Base-by-base conservation (phyloP, 2,888 invertebrate species). In the Habrosyne pyritoides region DNA sequence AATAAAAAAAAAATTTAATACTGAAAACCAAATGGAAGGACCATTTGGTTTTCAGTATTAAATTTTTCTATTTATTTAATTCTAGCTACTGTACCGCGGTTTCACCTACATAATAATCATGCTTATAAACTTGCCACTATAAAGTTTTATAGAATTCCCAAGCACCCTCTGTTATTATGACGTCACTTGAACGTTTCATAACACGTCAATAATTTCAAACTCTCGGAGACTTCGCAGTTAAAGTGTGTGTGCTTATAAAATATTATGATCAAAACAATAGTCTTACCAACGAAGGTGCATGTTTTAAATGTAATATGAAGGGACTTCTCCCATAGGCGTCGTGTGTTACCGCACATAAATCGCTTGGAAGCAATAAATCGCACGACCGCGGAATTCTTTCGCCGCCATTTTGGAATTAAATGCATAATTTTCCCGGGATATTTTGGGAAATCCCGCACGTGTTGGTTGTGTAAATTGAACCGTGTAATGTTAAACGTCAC, bases 351-450 rank as follows among this genome's bases (percentile, higher is more conserved):
- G 58, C 68, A 55, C 61, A 83, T 84, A 84, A 83, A 83, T 83
- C 76, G 71, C 66, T 62, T 63, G 65, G 64, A 57, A 55, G 60
- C 66, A 70, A 79, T 84, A 81, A 83, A 83, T 83, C 75, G 70
- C 60, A 66, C 58, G 70, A 71, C 74, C 79, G 69, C 75, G 72
- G 69, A 79, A 84, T 83, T 85, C 78, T 83, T 84, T 83, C 69
- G 67, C 57, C 73, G 71, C 73, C 74, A 77, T 74, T 76, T 70
- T 77, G 57, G 72, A 77, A 81, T 84, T 79, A 79, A 81, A 77
- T 74, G 67, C 75, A 75, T 78, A 79, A 76, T 82, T 79, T 75
- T 66, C 56, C 66, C 54, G 70, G 71, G 53, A 14, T 49, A 21
- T 51, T 48, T 56, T 42, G 42, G 36, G 54, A 46, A 51, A 30